These are phyloP conservation scores for Hermaeophaga mercurialis DNA, from an alignment of 2,888 invertebrate genomes.

Conservation along the genomic window DNA sequence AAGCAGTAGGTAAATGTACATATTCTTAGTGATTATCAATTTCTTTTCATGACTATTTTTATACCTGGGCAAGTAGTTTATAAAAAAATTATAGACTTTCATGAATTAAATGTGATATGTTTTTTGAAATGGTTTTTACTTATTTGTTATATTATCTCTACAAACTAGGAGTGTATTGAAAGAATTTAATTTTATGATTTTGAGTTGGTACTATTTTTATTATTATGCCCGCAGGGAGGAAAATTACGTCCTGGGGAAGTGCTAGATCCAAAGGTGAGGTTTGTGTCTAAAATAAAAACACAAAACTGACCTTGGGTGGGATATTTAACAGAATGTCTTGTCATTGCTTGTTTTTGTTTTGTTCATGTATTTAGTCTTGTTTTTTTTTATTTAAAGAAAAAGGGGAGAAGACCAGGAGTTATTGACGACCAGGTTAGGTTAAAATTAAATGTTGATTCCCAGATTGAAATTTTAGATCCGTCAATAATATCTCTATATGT, in stretches of 20 bases:
- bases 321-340: conserved; percentile 42
- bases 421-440: conserved; percentile 73
- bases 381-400: conserved; percentile 69
- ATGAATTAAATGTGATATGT: no score
- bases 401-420: conserved; percentile 79
- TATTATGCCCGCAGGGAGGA: conserved; percentile 67
- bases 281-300: conserved; percentile 62
- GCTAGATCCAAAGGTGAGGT: conserved; percentile 76
- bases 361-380: conserved; percentile 49
- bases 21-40: no score
- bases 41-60: no score
- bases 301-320: conserved; percentile 56
- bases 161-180: no score
- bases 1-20: no score
- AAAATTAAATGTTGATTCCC: conserved; percentile 41
- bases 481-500: conserved; percentile 51
- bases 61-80: no score
- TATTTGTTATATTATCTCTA: no score
- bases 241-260: conserved; percentile 81
- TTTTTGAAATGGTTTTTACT: no score
- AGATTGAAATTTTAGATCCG: conserved; percentile 38
- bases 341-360: conserved; percentile 40
- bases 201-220: conserved; percentile 33
- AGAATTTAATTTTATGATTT: conserved; percentile 16
- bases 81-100: no score